These are phyloP conservation scores for Drosophila robusta DNA, from an alignment of 2,888 invertebrate species.

Conservation along the genomic window DNA sequence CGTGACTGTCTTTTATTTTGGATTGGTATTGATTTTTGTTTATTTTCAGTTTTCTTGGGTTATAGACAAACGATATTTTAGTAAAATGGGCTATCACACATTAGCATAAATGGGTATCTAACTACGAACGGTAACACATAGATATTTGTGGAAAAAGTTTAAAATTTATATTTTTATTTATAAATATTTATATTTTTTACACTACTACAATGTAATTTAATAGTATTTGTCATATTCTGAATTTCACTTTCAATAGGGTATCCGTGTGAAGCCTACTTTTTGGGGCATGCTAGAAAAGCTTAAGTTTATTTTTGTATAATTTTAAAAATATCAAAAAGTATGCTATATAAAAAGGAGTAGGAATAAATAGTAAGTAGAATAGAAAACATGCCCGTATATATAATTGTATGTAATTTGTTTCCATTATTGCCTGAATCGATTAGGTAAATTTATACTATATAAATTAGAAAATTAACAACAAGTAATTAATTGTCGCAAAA, in stretches of 20 bases:
- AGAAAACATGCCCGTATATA: constrained; percentile 34
- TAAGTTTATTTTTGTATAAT: background rate
- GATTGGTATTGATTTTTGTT: constrained; percentile 13
- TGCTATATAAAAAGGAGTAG: background rate
- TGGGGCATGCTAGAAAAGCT: constrained; percentile 10
- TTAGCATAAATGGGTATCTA: constrained; percentile 55
- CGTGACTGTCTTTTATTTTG: constrained; percentile 23
- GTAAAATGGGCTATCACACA: constrained; percentile 29
- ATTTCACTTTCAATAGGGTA: background rate
- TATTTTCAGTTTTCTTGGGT: constrained; percentile 26
- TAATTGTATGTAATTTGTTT: background rate
- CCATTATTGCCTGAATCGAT: background rate
- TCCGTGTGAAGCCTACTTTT: constrained; percentile 15
- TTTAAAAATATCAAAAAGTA: constrained; percentile 1
- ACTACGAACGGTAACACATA: constrained; percentile 66
- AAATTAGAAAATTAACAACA: constrained; percentile 18
- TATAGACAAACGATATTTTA: constrained; percentile 32
- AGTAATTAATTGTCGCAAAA: constrained; percentile 5
- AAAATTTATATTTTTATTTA: constrained; percentile 3
- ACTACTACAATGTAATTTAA: constrained; percentile 22
- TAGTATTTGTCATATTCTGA: background rate
- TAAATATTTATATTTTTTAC: constrained; percentile 12
- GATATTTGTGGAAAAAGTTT: constrained; percentile 35
- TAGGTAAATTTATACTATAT: constrained; percentile 22
- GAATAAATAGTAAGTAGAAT: background rate